Base-by-base conservation (phyloP, 2,113 vertebrate genomes). In the Ptychochromis oligacanthus region DNA sequence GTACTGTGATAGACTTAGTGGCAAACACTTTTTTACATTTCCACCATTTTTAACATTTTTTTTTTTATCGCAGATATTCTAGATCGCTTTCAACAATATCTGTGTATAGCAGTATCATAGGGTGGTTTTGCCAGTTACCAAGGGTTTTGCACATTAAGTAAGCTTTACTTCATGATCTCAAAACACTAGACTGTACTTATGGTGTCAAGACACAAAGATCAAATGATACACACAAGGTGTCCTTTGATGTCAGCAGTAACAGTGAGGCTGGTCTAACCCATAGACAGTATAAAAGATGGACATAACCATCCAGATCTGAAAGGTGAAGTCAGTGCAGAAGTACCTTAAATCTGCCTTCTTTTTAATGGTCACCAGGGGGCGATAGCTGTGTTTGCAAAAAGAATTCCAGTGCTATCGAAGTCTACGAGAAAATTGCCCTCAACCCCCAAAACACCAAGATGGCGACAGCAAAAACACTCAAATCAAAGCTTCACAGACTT, bases 181-280 rank as follows among this genome's bases (percentile, higher is more conserved):
- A 7, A 28, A 13, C 24, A 12, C 24, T 49, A 70, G 40, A 70
- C 20, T 70, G 15, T 0, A 52, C 17, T 5, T 10, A 24, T 20
- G 13, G 12, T 20, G 61, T 22, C 28, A 74, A 72, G 34, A 81
- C 20, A 24, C 5, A 46, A 67, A 76, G 28, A 61, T 52, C 7
- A 0, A 40, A 13, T 43, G n/a, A 65, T 65, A 0, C 6, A 24
- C n/a, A 64, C 0, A 1, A 65, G n/a, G 14, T 15, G 61, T 64
- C 20, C 20, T 64, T 64, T 64, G 34, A 3, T 40, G 61, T 2
- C 20, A 40, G 12, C 36, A 7, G 36, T 0, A 24, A 64, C 2
- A 64, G 1, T 43, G 12, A 40, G 1, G 4, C n/a, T 65, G n/a
- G 38, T 65, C n/a, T 46, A 17, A 46, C 38, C n/a, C 38, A 5